phyloP scores from a whole-genome alignment of 2,797 vertebrate genomes.

The Staurois parvus region DNA sequence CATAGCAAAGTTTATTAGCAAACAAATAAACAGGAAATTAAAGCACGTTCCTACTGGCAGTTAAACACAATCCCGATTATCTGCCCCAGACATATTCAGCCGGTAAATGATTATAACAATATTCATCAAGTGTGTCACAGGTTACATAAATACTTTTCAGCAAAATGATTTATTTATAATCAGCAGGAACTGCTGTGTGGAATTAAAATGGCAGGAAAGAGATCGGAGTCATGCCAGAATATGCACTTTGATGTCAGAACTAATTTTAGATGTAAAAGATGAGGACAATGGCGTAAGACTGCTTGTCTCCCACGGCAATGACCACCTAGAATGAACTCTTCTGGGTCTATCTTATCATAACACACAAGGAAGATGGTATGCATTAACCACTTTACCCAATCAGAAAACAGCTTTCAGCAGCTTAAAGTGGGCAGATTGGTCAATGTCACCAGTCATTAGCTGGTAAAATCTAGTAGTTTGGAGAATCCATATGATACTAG shows the following conservation, averaged over 20 bases:
- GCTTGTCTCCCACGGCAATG: slow-evolving; percentile 25
- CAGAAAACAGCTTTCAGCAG: not conserved
- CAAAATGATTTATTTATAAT: slow-evolving; percentile 38
- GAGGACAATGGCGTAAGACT: slow-evolving; percentile 28
- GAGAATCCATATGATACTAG: not conserved
- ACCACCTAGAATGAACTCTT: not conserved
- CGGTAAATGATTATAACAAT: not conserved
- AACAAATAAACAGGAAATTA: not conserved
- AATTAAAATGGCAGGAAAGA: slow-evolving; percentile 50
- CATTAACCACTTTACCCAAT: not conserved
- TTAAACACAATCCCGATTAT: not conserved
- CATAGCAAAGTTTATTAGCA: not conserved
- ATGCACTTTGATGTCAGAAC: slow-evolving; percentile 48
- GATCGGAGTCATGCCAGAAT: slow-evolving; percentile 42
- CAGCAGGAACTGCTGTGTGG: slow-evolving; percentile 27
- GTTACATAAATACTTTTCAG: slow-evolving; percentile 42
- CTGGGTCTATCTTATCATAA: not conserved
- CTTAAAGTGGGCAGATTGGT: no score
- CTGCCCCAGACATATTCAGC: not conserved
- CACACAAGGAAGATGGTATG: not conserved
- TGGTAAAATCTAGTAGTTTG: not conserved
- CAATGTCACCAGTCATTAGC: not conserved
- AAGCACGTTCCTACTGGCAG: not conserved
- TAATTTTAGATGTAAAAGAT: slow-evolving; percentile 28
- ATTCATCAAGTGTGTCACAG: slow-evolving; percentile 35